Conservation (phyloP, 2,888 invertebrate species). For the Drosophila melanocephala region DNA sequence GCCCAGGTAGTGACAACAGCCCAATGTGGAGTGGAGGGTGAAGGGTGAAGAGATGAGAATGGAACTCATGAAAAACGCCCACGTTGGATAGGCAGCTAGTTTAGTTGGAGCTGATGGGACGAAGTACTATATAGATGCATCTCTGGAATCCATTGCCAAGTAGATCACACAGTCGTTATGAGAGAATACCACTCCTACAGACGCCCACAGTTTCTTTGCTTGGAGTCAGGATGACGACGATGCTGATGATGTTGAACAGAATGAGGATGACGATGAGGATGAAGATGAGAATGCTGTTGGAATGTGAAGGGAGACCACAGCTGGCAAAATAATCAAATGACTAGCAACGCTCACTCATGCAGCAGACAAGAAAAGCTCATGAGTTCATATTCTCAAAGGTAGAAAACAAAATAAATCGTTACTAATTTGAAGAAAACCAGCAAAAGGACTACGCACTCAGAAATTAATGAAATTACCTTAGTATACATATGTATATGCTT, state of each 20-base stretch:
- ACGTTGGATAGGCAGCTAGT: constrained; percentile 49
- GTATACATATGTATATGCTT: neutral
- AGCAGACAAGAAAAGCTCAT: constrained; percentile 40
- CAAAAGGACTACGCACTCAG: neutral
- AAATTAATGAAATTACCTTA: constrained; percentile 18
- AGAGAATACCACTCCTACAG: constrained; percentile 48
- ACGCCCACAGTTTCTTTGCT: constrained; percentile 49
- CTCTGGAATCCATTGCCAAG: constrained; percentile 57
- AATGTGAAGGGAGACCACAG: constrained; percentile 16
- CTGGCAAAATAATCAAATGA: constrained; percentile 44
- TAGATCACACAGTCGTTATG: constrained; percentile 64
- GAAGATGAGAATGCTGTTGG: constrained; percentile 21
- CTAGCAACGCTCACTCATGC: constrained; percentile 55
- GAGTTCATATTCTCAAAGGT: constrained; percentile 26
- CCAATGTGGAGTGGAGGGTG: neutral
- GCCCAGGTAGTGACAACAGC: constrained; percentile 30
- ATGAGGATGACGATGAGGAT: constrained; percentile 13
- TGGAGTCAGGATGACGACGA: constrained; percentile 12
- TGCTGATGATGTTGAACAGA: constrained; percentile 14
- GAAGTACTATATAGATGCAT: constrained; percentile 38
- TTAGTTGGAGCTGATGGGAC: constrained; percentile 40
- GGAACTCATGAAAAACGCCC: constrained; percentile 52
- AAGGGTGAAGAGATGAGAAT: constrained; percentile 15
- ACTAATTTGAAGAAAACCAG: constrained; percentile 11
- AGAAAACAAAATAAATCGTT: constrained; percentile 15